These are phyloP conservation scores for Urocyon cinereoargenteus DNA, from an alignment of 2,797 vertebrate species.

Conservation along the genomic window DNA sequence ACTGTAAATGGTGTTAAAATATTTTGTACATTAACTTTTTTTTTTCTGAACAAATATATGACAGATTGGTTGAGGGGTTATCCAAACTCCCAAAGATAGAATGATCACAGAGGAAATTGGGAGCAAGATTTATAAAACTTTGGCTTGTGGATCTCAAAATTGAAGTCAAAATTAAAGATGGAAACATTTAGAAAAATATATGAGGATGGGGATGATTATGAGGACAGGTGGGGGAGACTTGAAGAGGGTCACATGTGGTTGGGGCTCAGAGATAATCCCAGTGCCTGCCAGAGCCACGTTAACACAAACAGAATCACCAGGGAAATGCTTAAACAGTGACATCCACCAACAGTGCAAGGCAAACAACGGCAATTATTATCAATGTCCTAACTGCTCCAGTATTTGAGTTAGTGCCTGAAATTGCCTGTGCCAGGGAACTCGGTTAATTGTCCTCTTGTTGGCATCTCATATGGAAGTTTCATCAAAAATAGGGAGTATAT, in stretches of 20 bases:
- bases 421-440: neutral
- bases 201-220: neutral
- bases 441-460: neutral
- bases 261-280: neutral
- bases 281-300: neutral
- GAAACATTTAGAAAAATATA: neutral
- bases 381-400: neutral
- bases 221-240: neutral
- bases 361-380: rapidly evolving
- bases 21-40: neutral
- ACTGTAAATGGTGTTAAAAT: neutral
- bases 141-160: neutral
- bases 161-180: neutral
- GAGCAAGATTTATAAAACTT: neutral
- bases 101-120: neutral
- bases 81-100: neutral
- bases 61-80: neutral
- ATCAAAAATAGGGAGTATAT: neutral
- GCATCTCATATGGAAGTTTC: neutral
- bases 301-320: neutral
- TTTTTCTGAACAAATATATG: neutral
- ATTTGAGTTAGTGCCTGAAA: neutral
- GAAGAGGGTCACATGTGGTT: neutral
- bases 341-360: neutral
- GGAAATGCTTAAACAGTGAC: neutral